A percentile compares a stretch with the other conserved stretches of the same genome.
These are phyloP conservation scores for Meliscaeva auricollis DNA, from an alignment of 2,888 invertebrate genomes.

Conservation along the genomic window DNA sequence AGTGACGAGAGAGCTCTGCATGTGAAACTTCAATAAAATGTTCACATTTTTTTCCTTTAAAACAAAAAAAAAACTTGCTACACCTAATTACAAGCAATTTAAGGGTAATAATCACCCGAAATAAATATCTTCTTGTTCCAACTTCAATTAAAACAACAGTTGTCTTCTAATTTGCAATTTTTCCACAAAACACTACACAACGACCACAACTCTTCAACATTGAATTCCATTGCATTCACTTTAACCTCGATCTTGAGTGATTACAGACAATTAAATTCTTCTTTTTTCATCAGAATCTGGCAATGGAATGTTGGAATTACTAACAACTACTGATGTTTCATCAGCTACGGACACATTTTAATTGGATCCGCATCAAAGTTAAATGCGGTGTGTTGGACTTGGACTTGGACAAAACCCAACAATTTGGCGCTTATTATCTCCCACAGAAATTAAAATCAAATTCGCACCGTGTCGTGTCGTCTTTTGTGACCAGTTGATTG, in stretches of 20 bases:
- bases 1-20: too few relatives aligned
- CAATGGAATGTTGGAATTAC: constrained; percentile 18
- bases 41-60: background rate
- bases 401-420: background rate
- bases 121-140: background rate
- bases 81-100: constrained; percentile 24
- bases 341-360: constrained; percentile 10
- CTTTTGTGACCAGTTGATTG: background rate
- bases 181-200: background rate
- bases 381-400: too few relatives aligned
- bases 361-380: constrained; percentile 31
- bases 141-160: constrained; percentile 8
- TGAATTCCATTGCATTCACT: constrained; percentile 62
- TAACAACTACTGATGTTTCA: constrained; percentile 39
- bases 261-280: constrained; percentile 61
- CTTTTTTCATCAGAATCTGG: constrained; percentile 1
- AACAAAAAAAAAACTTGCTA: background rate
- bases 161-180: constrained; percentile 3
- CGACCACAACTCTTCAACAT: background rate
- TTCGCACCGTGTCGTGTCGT: constrained; percentile 37
- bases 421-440: constrained; percentile 44
- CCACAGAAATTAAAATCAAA: constrained; percentile 40
- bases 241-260: constrained; percentile 69
- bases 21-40: background rate
- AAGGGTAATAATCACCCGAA: constrained; percentile 17